Conservation (phyloP, 2,797 vertebrate species). For the Hemibagrus guttatus region DNA sequence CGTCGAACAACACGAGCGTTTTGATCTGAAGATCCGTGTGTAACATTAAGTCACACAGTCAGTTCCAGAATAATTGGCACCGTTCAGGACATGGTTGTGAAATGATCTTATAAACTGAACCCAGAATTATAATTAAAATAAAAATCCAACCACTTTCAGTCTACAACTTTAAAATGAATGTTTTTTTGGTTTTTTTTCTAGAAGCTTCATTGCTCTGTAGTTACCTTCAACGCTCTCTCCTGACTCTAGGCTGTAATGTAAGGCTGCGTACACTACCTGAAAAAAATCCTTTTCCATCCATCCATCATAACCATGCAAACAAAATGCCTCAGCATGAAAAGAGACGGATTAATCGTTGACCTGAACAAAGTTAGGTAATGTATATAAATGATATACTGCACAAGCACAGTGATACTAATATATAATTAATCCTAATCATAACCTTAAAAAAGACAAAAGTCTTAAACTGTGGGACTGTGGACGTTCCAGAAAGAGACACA, state of each 20-base stretch:
- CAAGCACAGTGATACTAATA: background rate
- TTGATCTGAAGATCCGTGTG: background rate
- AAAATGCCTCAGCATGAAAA: background rate
- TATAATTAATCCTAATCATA: background rate
- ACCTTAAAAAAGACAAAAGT: background rate
- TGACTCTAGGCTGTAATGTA: background rate
- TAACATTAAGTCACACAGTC: background rate
- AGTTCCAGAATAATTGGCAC: background rate
- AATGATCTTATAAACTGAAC: background rate
- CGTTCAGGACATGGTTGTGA: background rate
- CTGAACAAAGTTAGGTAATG: background rate
- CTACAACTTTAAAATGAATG: background rate
- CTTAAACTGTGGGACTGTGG: background rate
- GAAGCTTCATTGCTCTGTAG: background rate
- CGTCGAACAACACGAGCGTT: too few relatives aligned
- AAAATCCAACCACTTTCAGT: background rate
- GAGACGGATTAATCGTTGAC: background rate
- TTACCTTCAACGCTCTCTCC: background rate
- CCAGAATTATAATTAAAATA: background rate
- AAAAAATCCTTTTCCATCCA: background rate
- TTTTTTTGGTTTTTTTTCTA: background rate
- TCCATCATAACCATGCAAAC: background rate
- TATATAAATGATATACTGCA: background rate
- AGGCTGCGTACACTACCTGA: background rate
- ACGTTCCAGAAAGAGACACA: background rate